These are phyloP conservation scores for Chalcis sispes DNA, from an alignment of 2,888 invertebrate species.

Conservation along the genomic window DNA sequence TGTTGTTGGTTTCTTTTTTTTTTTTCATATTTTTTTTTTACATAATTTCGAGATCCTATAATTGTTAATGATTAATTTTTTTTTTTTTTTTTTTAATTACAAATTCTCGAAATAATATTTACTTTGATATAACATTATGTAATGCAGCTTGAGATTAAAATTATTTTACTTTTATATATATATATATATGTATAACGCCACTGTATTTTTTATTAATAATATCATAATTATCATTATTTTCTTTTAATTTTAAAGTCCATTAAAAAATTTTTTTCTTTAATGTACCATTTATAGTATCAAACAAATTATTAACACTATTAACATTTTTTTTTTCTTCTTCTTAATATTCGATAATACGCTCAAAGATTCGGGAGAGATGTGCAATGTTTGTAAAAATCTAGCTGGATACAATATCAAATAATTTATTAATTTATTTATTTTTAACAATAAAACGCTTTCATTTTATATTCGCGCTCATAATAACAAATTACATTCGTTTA, in stretches of 20 bases:
- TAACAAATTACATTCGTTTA: no score
- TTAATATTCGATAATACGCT: conserved; percentile 45
- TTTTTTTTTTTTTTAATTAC: no score
- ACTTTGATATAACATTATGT: conserved; percentile 12
- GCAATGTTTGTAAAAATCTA: conserved; percentile 45
- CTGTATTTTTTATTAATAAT: neutral
- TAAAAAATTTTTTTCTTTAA: conserved; percentile 34
- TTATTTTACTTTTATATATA: conserved; percentile 9
- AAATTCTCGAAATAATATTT: conserved; percentile 25
- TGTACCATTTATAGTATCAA: conserved; percentile 48
- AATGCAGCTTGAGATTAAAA: conserved; percentile 24
- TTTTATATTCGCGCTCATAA: no score
- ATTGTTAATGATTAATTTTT: conserved; percentile 13
- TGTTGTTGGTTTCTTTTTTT: neutral
- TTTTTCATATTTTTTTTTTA: neutral
- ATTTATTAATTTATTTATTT: no score
- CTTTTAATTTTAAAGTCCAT: conserved; percentile 20
- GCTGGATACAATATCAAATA: conserved; percentile 42
- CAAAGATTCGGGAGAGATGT: conserved; percentile 36
- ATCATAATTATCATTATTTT: no score
- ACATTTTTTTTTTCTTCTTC: conserved; percentile 30
- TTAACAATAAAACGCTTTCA: conserved; percentile 39
- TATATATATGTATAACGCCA: conserved; percentile 19
- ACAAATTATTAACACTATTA: conserved; percentile 54
- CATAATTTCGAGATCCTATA: conserved; percentile 26